Conservation (phyloP, 1,140 invertebrate genomes). For the Temnothorax nylanderi region DNA sequence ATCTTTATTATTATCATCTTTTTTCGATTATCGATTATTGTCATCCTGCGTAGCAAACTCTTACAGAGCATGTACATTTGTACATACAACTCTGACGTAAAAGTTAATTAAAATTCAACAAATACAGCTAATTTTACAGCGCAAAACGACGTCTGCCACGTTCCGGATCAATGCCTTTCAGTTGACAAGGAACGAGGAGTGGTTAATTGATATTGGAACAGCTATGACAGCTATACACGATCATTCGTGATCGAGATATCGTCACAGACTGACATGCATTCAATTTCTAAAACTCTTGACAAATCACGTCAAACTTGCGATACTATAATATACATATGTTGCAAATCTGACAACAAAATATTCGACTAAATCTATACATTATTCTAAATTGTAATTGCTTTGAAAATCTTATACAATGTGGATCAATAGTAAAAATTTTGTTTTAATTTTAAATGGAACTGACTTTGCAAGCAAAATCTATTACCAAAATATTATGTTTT, state of each 20-base stretch:
- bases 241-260: constrained; percentile 56
- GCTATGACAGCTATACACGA: constrained; percentile 67
- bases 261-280: constrained; percentile 4
- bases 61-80: background rate
- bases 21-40: background rate
- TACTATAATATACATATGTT: background rate
- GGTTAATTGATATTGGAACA: constrained; percentile 68
- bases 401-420: background rate
- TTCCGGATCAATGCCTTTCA: constrained; percentile 64
- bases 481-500: background rate
- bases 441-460: background rate
- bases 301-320: background rate
- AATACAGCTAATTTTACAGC: background rate
- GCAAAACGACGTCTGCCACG: constrained; percentile 7
- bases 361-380: background rate
- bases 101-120: constrained; percentile 61
- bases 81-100: background rate
- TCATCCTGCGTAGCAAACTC: background rate
- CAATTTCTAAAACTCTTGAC: constrained; percentile 29
- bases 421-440: background rate
- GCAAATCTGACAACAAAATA: background rate
- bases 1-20: background rate
- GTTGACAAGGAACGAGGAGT: constrained; percentile 63
- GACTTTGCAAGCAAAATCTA: background rate
- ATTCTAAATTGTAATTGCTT: background rate